Conservation (phyloP, 2,797 vertebrate genomes). For the Pangasius sanitwongsei region DNA sequence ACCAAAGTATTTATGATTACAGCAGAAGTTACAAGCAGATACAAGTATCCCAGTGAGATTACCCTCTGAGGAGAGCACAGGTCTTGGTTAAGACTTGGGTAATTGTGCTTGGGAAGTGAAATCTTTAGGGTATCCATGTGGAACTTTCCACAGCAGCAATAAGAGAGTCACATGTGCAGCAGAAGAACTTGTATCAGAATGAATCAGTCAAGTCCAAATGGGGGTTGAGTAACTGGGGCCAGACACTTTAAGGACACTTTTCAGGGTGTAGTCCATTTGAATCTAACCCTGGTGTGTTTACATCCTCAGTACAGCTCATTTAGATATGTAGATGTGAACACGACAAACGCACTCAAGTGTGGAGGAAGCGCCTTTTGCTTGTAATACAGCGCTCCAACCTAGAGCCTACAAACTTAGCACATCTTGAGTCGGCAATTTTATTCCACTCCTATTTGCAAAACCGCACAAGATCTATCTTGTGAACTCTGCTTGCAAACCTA, state of each 20-base stretch:
- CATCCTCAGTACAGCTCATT: neutral
- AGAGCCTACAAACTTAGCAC: neutral
- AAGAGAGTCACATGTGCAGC: neutral
- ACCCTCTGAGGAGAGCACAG: neutral
- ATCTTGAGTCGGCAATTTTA: neutral
- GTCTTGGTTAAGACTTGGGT: neutral
- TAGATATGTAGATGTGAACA: neutral
- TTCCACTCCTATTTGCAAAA: neutral
- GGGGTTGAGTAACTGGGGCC: neutral
- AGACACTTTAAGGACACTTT: neutral
- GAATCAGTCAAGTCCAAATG: neutral
- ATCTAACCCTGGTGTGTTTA: neutral
- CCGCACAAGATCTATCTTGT: neutral
- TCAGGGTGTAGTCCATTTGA: neutral
- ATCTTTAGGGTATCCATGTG: neutral
- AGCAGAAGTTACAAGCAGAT: neutral
- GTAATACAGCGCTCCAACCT: neutral
- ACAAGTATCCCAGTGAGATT: neutral
- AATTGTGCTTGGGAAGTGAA: neutral
- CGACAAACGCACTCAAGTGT: neutral
- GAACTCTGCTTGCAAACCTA: neutral
- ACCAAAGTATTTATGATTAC: neutral
- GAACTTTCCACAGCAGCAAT: neutral
- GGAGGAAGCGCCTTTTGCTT: neutral
- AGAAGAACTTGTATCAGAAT: neutral